phyloP scores from a whole-genome alignment of 2,888 invertebrate species.

The Rhagium mordax region DNA sequence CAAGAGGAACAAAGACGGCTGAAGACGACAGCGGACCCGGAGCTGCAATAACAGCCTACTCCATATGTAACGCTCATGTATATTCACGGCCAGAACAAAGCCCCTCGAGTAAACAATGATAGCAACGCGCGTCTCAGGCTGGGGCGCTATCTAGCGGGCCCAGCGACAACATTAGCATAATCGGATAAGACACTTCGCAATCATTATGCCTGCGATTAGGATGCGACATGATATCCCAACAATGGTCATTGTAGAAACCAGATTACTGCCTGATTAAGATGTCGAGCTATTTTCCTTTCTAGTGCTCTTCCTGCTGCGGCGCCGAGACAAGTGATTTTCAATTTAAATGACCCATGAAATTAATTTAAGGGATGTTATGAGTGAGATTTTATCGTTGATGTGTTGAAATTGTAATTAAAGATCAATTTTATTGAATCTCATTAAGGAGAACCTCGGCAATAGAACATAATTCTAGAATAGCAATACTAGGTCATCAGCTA shows the following conservation, averaged over 20 bases:
- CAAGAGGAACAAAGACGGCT: constrained; percentile 37
- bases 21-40: constrained; percentile 43
- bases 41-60: constrained; percentile 66
- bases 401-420: neutral
- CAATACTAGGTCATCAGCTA: no score
- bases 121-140: constrained; percentile 56
- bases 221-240: constrained; percentile 57
- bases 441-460: neutral
- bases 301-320: neutral
- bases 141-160: constrained; percentile 66
- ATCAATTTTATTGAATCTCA: neutral
- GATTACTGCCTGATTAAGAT: constrained; percentile 34
- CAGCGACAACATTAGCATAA: constrained; percentile 69
- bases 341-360: constrained; percentile 17
- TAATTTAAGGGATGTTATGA: constrained; percentile 4
- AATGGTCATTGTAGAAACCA: constrained; percentile 58
- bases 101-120: constrained; percentile 68
- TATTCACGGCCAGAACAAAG: constrained; percentile 69
- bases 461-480: no score
- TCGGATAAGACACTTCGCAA: constrained; percentile 67
- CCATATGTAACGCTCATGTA: constrained; percentile 71
- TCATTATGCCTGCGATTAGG: constrained; percentile 67
- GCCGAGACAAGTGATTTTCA: constrained; percentile 4
- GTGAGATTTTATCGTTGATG: neutral
- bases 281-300: constrained; percentile 25